Percentiles rank a stretch among this genome's conserved stretches.
phyloP scores from a whole-genome alignment of 2,113 vertebrate species.

The Percopsis transmontana region DNA sequence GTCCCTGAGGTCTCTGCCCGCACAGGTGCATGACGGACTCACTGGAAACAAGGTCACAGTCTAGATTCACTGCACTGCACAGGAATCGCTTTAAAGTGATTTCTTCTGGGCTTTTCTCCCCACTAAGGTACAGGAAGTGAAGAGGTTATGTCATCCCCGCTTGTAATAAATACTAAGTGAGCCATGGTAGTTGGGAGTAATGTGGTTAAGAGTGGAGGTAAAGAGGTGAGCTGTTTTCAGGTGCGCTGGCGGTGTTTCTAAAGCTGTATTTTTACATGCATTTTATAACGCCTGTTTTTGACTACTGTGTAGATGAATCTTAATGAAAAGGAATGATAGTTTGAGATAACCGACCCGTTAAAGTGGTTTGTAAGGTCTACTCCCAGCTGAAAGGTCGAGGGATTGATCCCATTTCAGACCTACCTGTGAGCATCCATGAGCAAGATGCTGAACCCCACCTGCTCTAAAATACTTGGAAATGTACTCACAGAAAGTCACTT shows the following conservation, averaged over 20 bases:
- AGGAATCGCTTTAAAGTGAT: constrained; percentile 24
- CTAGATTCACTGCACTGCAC: constrained; percentile 35
- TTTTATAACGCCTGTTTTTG: constrained; percentile 26
- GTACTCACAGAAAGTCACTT: too few species aligned
- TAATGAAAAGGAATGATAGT: constrained; percentile 27
- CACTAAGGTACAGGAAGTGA: constrained; percentile 28
- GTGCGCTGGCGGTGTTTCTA: too few species aligned
- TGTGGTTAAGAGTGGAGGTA: neutral
- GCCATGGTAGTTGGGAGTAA: neutral
- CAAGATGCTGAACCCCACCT: too few species aligned
- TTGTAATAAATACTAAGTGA: constrained; percentile 15
- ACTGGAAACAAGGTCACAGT: constrained; percentile 47
- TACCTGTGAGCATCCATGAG: too few species aligned
- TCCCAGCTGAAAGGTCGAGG: too few species aligned
- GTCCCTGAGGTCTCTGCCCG: constrained; percentile 45
- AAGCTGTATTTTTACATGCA: neutral
- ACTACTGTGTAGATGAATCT: constrained; percentile 18
- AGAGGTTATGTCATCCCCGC: constrained; percentile 38
- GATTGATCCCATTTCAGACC: too few species aligned
- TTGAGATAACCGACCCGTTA: neutral
- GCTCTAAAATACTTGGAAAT: too few species aligned
- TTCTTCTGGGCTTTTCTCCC: neutral
- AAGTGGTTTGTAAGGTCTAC: too few species aligned
- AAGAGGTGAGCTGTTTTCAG: constrained; percentile 22
- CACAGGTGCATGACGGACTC: constrained; percentile 70